Percentiles rank a stretch among this genome's conserved stretches.
phyloP scores from a whole-genome alignment of 30 jellyfish, hydroid and myxozoan species.

The Aurelia coerulea region DNA sequence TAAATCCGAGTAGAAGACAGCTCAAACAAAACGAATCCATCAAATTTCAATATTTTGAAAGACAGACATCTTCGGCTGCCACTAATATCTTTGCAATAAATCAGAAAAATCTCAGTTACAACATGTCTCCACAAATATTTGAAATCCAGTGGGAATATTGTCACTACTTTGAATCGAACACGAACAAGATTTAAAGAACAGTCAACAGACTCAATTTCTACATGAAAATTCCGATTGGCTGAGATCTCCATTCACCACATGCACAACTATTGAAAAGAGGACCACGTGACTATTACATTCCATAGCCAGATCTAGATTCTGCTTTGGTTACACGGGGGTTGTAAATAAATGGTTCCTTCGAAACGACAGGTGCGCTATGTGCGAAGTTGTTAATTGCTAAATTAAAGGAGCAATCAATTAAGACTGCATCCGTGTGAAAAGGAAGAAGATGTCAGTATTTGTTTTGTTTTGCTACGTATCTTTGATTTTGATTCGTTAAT shows the following conservation, averaged over 20 bases:
- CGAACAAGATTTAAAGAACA: not conserved
- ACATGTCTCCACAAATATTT: conserved; percentile 10
- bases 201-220: not conserved
- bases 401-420: not conserved
- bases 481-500: too few relatives aligned
- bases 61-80: not conserved
- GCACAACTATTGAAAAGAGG: not conserved
- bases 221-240: not conserved
- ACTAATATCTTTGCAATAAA: not conserved
- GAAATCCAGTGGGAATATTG: not conserved
- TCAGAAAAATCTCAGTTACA: not conserved
- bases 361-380: too few relatives aligned
- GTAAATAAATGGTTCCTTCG: too few relatives aligned
- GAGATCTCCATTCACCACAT: conserved; percentile 21
- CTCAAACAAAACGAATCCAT: not conserved
- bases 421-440: conserved; percentile 6
- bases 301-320: too few relatives aligned
- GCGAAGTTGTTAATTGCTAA: not conserved
- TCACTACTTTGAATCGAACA: not conserved
- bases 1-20: too few relatives aligned
- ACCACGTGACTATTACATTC: conserved; percentile 13
- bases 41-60: not conserved
- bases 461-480: too few relatives aligned
- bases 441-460: too few relatives aligned
- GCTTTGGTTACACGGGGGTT: too few relatives aligned